A percentile compares a stretch with the other conserved stretches of the same genome.
Conservation (phyloP, 2,888 invertebrate species). For the Nineta flava region DNA sequence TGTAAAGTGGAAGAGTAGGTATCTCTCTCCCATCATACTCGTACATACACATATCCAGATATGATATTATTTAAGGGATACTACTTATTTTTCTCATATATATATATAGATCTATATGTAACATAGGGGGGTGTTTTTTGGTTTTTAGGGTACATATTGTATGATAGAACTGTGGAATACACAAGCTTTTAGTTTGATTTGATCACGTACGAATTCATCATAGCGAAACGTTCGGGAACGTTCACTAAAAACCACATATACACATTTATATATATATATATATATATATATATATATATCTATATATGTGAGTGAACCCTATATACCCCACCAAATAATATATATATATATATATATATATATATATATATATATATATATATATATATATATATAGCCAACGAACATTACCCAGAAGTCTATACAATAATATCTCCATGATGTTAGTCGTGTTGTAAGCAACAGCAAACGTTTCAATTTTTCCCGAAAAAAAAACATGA, state of each 20-base stretch:
- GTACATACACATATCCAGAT: too few relatives aligned
- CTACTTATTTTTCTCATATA: background rate
- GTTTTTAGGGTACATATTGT: background rate
- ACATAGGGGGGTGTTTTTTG: background rate
- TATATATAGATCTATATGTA: background rate
- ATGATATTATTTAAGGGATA: background rate
- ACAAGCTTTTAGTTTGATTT: conserved; percentile 20
- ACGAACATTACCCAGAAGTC: too few relatives aligned
- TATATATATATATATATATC: too few relatives aligned
- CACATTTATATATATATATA: too few relatives aligned
- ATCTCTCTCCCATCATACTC: too few relatives aligned
- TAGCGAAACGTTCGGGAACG: background rate
- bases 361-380: background rate
- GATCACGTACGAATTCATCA: conserved; percentile 16
- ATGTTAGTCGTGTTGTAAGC: too few relatives aligned
- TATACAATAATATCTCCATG: too few relatives aligned
- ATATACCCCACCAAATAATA: background rate
- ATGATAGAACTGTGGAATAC: too few relatives aligned
- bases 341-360: background rate
- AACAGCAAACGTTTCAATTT: too few relatives aligned
- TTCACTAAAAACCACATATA: too few relatives aligned
- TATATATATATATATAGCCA: background rate
- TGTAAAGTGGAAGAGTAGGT: too few relatives aligned
- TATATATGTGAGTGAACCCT: background rate
- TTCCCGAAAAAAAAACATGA: too few relatives aligned